Evolutionary conservation across 23 tunicate species (phyloP).

Genomic region (Phallusia fumigata): DNA sequence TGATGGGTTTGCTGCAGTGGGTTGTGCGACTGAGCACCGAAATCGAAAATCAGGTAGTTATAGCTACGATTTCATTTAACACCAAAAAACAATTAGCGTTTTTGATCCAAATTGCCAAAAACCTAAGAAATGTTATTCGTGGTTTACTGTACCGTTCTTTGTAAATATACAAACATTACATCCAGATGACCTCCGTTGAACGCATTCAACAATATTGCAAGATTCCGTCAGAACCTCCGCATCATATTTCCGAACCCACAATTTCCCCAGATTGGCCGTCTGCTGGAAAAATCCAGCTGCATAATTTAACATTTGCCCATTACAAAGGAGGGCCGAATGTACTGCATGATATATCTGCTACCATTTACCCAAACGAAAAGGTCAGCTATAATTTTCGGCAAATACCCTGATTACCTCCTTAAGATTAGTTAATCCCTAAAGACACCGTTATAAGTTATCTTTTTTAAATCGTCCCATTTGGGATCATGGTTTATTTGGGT

Average conservation of each 20-base stretch:
- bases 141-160: background rate
- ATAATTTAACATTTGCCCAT: constrained; percentile 61
- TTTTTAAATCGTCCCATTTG: too few relatives aligned
- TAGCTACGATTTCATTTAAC: background rate
- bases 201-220: constrained; percentile 74
- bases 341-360: constrained; percentile 37
- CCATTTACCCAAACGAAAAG: constrained; percentile 61
- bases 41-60: constrained; percentile 80
- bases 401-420: too few relatives aligned
- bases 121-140: background rate
- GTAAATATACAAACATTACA: background rate
- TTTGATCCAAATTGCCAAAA: background rate
- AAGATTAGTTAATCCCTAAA: too few relatives aligned
- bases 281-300: constrained; percentile 46
- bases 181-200: constrained; percentile 95
- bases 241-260: constrained; percentile 8
- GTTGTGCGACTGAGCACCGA: constrained; percentile 67
- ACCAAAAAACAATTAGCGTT: background rate
- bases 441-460: too few relatives aligned
- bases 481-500: too few relatives aligned
- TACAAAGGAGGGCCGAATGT: constrained; percentile 70
- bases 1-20: constrained; percentile 89
- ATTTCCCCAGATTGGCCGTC: constrained; percentile 68
- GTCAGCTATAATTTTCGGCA: too few relatives aligned
- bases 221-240: constrained; percentile 50